Base-by-base conservation (phyloP, 2,888 invertebrate species). In the Odontomyia ornata region DNA sequence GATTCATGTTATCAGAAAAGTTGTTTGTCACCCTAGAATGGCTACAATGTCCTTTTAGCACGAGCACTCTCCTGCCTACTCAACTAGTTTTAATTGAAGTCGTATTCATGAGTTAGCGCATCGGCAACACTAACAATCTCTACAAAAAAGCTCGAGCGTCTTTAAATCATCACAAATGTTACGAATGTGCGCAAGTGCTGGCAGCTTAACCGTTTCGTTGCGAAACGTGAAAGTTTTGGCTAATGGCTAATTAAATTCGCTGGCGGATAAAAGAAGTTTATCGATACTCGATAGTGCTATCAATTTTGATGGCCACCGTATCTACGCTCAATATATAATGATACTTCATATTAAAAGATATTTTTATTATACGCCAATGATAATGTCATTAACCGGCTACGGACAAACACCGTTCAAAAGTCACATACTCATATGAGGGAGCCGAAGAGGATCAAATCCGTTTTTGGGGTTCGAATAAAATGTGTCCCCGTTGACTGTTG, bases 181-280 rank as follows among this genome's bases (percentile, higher is more conserved):
- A 36, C 52, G 52, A 52, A 52, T 52, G 52, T 52, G 18, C 36
- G 13, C 52, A 52, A 52, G 52, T 52, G 52, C 52, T 52, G 52
- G 23, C 57, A 18, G 60, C 72, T 27, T 56, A 57, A 73, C 73
- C 73, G 73, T 73, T 73, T 60, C 73, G 73, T 28, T 57, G 43
- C 15, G 73, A 21, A 21, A 73, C 73, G 73, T 73, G 73, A 57
- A 73, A 73, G 57, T 73, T 57, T 57, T 73, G 36, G 36, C 73
- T 60, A 73, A 73, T 73, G 73, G 57, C 73, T 73, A 23, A 73
- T 73, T 73, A 73, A 73, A 73, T 73, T 73, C 73, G 73, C 36
- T 73, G 30, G 60, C 30, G 69, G 47, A 30, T 30, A 9, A 69
- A 69, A 69, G 69, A 69, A 69, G 69, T 57, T 73, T 73, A 36